These are phyloP conservation scores for Camponotus vicinus DNA, from an alignment of 1,140 invertebrate genomes.

Conservation along the genomic window DNA sequence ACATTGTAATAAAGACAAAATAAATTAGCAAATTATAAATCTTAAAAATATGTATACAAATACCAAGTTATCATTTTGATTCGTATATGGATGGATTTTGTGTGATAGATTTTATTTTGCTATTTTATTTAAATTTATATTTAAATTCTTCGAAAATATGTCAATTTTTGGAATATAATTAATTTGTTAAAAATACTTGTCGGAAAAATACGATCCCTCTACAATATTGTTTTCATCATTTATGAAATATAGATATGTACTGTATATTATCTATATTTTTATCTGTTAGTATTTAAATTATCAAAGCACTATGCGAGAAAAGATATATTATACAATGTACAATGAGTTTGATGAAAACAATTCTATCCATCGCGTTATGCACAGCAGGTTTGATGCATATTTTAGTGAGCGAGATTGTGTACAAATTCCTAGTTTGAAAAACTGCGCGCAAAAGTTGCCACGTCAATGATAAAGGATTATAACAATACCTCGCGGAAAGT, in stretches of 20 bases:
- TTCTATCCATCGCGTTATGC: constrained; percentile 12
- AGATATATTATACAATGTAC: neutral
- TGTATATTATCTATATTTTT: neutral
- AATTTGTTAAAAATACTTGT: constrained; percentile 8
- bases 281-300: constrained; percentile 17
- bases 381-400: constrained; percentile 35
- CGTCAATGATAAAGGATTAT: constrained; percentile 52
- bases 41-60: too few species aligned
- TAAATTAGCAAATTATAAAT: too few species aligned
- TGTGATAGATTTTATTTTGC: neutral
- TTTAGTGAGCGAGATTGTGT: constrained; percentile 42
- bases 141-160: neutral
- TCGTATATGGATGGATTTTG: too few species aligned
- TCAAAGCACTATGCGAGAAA: neutral
- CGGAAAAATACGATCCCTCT: neutral
- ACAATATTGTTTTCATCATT: neutral
- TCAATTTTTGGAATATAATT: neutral
- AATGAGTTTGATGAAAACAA: neutral
- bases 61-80: too few species aligned
- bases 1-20: too few species aligned
- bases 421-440: constrained; percentile 47
- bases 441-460: constrained; percentile 4
- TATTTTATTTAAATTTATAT: constrained; percentile 3
- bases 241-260: neutral
- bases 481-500: constrained; percentile 40